These are phyloP conservation scores for Eristalinus aeneus DNA, from an alignment of 2,888 invertebrate genomes.

Conservation along the genomic window DNA sequence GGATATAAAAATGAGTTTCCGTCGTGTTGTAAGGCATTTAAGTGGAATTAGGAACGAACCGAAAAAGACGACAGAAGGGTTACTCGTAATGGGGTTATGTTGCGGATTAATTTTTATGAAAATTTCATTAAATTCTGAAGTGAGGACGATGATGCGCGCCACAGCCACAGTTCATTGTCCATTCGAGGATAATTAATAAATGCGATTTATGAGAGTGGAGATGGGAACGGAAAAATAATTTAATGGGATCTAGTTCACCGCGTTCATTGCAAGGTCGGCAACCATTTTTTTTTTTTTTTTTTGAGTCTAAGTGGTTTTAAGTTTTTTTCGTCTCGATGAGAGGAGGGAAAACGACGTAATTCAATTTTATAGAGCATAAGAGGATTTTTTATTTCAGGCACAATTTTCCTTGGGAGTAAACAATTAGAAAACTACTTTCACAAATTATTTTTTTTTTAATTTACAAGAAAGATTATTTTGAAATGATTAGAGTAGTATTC, in stretches of 20 bases:
- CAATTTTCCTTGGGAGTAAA: background rate
- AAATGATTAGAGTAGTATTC: too few species aligned
- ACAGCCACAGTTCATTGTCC: slow-evolving; percentile 47
- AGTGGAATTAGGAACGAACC: slow-evolving; percentile 39
- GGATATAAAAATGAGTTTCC: slow-evolving; percentile 6
- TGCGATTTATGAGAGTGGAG: slow-evolving; percentile 38
- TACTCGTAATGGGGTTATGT: slow-evolving; percentile 54
- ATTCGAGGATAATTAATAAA: slow-evolving; percentile 59
- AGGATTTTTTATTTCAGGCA: background rate
- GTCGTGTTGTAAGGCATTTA: slow-evolving; percentile 11
- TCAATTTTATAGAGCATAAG: background rate
- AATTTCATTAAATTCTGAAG: slow-evolving; percentile 45
- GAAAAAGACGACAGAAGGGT: slow-evolving; percentile 30
- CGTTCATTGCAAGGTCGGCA: slow-evolving; percentile 1
- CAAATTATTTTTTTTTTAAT: background rate
- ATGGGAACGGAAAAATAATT: slow-evolving; percentile 18
- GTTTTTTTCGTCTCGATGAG: slow-evolving; percentile 7
- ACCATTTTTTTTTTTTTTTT: slow-evolving; percentile 18
- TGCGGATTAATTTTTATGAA: slow-evolving; percentile 63
- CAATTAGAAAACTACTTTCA: background rate
- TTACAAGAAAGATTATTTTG: background rate
- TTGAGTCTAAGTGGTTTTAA: slow-evolving; percentile 30
- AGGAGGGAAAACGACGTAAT: background rate
- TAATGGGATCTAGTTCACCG: background rate
- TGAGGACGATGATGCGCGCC: background rate